Evolutionary conservation across 2,113 vertebrate genomes (phyloP).

Genomic region (Anoura caudifer): DNA sequence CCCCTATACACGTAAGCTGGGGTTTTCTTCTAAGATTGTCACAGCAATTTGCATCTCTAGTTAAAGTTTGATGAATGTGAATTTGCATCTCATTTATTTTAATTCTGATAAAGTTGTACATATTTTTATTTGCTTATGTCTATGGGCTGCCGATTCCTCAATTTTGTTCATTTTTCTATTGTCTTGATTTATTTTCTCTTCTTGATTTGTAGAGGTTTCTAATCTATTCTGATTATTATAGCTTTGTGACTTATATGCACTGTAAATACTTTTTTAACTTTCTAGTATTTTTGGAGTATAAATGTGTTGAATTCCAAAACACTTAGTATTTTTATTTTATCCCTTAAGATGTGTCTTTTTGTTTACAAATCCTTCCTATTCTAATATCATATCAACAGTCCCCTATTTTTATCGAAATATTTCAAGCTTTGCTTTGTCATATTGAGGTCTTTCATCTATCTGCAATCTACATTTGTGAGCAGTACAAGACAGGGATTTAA

Average conservation of each 20-base stretch:
- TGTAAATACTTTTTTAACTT: not conserved
- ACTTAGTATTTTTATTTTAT: not conserved
- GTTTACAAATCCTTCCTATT: not conserved
- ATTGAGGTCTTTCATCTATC: not conserved
- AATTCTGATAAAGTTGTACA: not conserved
- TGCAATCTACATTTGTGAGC: not conserved
- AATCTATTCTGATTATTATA: not conserved
- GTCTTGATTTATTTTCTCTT: not conserved
- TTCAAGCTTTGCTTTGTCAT: not conserved
- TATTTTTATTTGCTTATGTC: not conserved
- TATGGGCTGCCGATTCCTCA: not conserved
- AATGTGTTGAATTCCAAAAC: not conserved
- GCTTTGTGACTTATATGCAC: not conserved
- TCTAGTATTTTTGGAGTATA: not conserved
- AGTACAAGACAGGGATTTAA: not conserved
- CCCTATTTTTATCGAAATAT: not conserved
- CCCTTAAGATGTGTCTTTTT: not conserved
- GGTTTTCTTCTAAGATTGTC: not conserved
- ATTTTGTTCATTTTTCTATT: not conserved
- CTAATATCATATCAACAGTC: not conserved
- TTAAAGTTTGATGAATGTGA: not conserved
- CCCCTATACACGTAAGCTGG: not conserved
- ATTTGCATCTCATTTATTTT: not conserved
- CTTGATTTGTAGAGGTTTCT: not conserved
- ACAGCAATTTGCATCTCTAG: not conserved